Base-by-base conservation (phyloP, 2,888 invertebrate genomes). In the Ophraella communa region DNA sequence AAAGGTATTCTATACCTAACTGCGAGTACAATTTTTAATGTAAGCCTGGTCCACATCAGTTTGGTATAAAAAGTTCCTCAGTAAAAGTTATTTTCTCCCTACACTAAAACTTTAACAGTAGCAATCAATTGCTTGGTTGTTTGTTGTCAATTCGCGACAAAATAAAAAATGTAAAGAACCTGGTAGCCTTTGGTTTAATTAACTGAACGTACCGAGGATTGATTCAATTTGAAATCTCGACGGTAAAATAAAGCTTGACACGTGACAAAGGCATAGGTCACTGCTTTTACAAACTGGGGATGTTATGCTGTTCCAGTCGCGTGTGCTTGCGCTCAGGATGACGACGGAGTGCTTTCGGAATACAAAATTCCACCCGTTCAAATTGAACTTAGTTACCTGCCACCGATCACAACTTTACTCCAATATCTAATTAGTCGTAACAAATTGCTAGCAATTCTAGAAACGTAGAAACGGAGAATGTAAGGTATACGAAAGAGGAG, bases 231-330 rank as follows among this genome's bases (percentile, higher is more conserved):
- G 66, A 69, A 72, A 73, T 72, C 74, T 71, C 73, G 70, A 73
- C 75, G 71, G 68, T 67, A 66, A 75, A 75, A 75, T 75, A 75
- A 75, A 76, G 74, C 74, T 64, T 55, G 67, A 73, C 68, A 63
- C 77, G 77, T 77, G 78, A 77, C 75, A 68, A 69, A 65, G 74
- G 76, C 77, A 77, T 77, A 77, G 78, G 78, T 78, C 78, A 78
- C 76, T 74, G 77, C 74, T 69, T 77, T 51, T 10, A 51, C 49
- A 24, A 51, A 27, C 74, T 21, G 51, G n/a, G n/a, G 27, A 47
- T 27, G 60, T 23, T 74, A 73, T 74, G 73, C 74, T 74, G 73
- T 60, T 64, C 72, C 73, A 17, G 24, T 24, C 49, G 27, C 49
- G 49, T 51, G 49, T 44, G 52, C 44, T 27, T 18, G 18, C 30